Conservation (phyloP, 2,888 invertebrate species). For the Sinohyriopsis cumingii region DNA sequence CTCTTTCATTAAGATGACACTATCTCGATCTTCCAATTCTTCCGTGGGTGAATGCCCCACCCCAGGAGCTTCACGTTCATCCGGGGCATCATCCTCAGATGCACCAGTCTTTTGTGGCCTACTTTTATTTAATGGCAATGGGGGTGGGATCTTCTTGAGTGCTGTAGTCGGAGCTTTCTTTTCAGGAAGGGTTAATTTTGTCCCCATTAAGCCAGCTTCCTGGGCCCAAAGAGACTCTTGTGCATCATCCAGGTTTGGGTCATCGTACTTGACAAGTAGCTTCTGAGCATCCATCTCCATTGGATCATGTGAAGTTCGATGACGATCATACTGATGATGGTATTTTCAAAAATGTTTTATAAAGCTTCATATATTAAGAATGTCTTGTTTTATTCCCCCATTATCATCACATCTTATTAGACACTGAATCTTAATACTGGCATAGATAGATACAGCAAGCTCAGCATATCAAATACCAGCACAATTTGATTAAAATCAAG, state of each 20-base stretch:
- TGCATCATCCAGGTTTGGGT: constrained; percentile 27
- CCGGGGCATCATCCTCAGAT: constrained; percentile 15
- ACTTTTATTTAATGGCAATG: background rate
- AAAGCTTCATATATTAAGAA: no score
- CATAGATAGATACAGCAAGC: no score
- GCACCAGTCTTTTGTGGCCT: background rate
- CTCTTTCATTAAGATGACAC: no score
- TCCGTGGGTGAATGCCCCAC: constrained; percentile 41
- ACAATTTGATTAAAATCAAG: no score
- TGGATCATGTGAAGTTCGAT: no score
- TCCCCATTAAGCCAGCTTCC: constrained; percentile 38
- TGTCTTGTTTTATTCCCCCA: no score
- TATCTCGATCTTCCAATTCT: constrained; percentile 28
- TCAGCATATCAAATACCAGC: no score
- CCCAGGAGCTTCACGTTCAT: constrained; percentile 24
- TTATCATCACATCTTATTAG: no score
- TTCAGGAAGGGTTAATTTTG: constrained; percentile 42
- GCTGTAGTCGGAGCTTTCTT: constrained; percentile 18
- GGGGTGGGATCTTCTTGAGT: background rate
- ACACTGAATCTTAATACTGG: no score
- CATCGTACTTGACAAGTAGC: constrained; percentile 19
- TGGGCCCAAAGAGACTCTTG: constrained; percentile 42
- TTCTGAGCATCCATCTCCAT: background rate
- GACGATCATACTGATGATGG: no score
- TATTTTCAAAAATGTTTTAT: no score